Evolutionary conservation across 92 coral and sea anemone species (phyloP), one percentile per base, ranked within the genome.

Genomic region (Heliopora coerulea): DNA sequence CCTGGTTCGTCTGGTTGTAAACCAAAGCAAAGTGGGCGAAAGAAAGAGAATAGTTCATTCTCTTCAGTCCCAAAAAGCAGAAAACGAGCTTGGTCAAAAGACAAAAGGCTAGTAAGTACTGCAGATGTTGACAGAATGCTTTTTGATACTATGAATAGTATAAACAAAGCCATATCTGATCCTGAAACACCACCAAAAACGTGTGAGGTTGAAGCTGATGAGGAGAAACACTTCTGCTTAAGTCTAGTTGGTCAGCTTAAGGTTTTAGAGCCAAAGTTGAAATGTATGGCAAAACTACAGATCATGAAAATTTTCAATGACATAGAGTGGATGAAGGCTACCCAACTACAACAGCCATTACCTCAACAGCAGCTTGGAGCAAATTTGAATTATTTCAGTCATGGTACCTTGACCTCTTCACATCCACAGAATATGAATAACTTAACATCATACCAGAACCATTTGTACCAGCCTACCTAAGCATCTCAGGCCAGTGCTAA

Each of bases 251-350:
- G 67, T 8, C 29, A 78, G 18, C 21, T 78, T 20, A 65, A 65
- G 63, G 34, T 8, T 48, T 31, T 78, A 39, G 49, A 54, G 75
- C 66, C 67, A 26, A 59, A 56, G 46, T 67, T 21, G 20, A 67
- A 65, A 31, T 54, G 77, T 4, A 65, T 65, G 75, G 83, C 77
- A 18, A 65, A 78, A 67, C 46, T 78, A 17, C 77, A 67, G 67
- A 56, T 67, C 3, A 65, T 78, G 83, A 34, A 78, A 15, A 33
- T 78, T 8, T 17, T 78, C 57, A 78, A 65, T 68, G 58, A 65
- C 44, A 29, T 78, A 11, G 83, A 78, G 40, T 65, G 76, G 63
- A 33, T 75, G 70, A 61, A 49, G 64, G 58, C 69, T 28, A 59
- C 68, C 19, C 80, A 75, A 31, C 68, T 37, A 39, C 49, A 54